phyloP scores from a whole-genome alignment of 2,113 vertebrate species.

The Macquaria australasica region DNA sequence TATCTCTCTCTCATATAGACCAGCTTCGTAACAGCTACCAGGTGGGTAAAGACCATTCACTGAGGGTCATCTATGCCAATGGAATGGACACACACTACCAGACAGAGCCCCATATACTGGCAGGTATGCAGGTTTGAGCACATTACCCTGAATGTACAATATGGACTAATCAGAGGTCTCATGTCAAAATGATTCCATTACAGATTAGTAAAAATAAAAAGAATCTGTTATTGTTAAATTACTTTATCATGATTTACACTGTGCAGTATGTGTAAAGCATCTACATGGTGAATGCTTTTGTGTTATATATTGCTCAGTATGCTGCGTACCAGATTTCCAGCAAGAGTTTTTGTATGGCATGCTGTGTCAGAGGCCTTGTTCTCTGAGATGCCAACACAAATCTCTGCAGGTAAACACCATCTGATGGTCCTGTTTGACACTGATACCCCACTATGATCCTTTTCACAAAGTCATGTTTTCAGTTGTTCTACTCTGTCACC shows the following conservation, averaged over 20 bases:
- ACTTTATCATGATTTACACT: neutral
- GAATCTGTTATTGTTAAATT: neutral
- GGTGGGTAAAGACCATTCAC: conserved; percentile 94
- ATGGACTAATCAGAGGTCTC: neutral
- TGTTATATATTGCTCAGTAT: neutral
- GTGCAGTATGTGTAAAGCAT: conserved; percentile 1
- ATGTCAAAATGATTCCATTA: neutral
- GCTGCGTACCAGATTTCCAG: neutral
- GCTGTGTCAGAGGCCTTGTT: neutral
- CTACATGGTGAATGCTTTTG: neutral
- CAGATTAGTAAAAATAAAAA: neutral
- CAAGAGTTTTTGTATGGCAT: neutral
- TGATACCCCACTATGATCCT: too few relatives aligned
- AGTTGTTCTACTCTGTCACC: neutral
- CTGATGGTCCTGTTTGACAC: conserved; percentile 7
- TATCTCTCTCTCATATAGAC: conserved; percentile 81
- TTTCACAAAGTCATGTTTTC: neutral
- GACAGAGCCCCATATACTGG: conserved; percentile 95
- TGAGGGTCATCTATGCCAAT: conserved; percentile 94
- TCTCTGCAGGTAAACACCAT: conserved; percentile 17
- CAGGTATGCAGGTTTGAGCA: conserved; percentile 68
- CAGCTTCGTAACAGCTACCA: conserved; percentile 97
- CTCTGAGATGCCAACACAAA: neutral
- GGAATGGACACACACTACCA: conserved; percentile 97
- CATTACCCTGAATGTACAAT: neutral